A percentile compares a stretch with the other conserved stretches of the same genome.
These are phyloP conservation scores for Deilephila elpenor DNA, from an alignment of 2,888 invertebrate genomes.

Conservation along the genomic window DNA sequence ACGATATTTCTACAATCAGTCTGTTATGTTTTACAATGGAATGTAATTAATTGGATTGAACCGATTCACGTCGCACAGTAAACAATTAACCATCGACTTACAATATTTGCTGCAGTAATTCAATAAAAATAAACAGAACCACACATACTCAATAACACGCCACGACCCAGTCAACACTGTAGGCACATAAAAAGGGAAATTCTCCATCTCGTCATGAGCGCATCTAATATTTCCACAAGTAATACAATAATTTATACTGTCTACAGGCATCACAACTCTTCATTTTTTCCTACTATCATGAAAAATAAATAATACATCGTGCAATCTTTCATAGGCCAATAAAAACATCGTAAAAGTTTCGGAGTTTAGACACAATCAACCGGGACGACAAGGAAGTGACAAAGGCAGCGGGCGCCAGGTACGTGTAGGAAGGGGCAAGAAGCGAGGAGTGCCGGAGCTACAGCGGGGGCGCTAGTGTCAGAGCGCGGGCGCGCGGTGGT, in stretches of 20 bases:
- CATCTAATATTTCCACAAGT: not conserved
- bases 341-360: not conserved
- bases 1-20: slow-evolving; percentile 67
- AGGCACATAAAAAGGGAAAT: not conserved
- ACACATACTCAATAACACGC: not conserved
- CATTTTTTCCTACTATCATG: not conserved
- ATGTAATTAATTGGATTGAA: slow-evolving; percentile 55
- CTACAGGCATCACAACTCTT: not conserved
- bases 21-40: slow-evolving; percentile 64
- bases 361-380: too few species aligned
- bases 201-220: not conserved
- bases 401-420: too few species aligned
- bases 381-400: too few species aligned
- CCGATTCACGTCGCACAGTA: slow-evolving; percentile 21
- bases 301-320: slow-evolving; percentile 9
- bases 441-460: not conserved
- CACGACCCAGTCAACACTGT: not conserved
- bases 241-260: not conserved
- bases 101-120: not conserved
- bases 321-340: slow-evolving; percentile 24
- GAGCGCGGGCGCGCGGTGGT: slow-evolving; percentile 65
- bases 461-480: slow-evolving; percentile 18
- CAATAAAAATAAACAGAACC: not conserved
- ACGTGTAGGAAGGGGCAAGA: too few species aligned
- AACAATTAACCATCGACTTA: not conserved